Evolutionary conservation across 1,140 invertebrate species (phyloP).

Genomic region (Anadara kagoshimensis): DNA sequence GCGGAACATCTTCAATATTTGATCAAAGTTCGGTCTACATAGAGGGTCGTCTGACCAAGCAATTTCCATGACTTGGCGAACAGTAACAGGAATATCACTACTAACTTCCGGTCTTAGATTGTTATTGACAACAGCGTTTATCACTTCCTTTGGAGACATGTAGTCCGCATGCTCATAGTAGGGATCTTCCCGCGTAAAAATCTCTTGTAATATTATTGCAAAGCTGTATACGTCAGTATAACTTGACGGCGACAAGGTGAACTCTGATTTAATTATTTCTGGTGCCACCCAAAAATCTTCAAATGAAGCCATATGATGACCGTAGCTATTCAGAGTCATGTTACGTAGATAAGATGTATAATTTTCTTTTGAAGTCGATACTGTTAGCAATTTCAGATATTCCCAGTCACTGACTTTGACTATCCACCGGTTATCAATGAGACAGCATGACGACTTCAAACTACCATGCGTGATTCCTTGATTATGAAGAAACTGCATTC

Average conservation of each 20-base stretch:
- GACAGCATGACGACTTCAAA: constrained; percentile 54
- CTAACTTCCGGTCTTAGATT: constrained; percentile 49
- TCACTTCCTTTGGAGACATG: constrained; percentile 42
- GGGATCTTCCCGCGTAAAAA: constrained; percentile 60
- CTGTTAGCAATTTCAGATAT: constrained; percentile 33
- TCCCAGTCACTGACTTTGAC: constrained; percentile 67
- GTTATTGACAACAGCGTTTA: constrained; percentile 44
- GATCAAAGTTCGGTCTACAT: constrained; percentile 51
- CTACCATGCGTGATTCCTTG: constrained; percentile 59
- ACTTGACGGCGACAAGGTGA: constrained; percentile 36
- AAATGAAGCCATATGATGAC: constrained; percentile 12
- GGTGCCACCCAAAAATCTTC: constrained; percentile 59
- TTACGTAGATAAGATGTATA: constrained; percentile 3
- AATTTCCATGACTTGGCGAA: constrained; percentile 59
- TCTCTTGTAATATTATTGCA: constrained; percentile 59
- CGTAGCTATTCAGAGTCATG: constrained; percentile 13
- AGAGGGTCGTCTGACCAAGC: constrained; percentile 52
- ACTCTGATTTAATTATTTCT: constrained; percentile 52
- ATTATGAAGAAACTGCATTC: constrained; percentile 61
- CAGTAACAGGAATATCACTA: constrained; percentile 44
- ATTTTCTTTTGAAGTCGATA: constrained; percentile 13
- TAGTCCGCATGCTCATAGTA: constrained; percentile 50
- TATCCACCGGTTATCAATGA: constrained; percentile 64
- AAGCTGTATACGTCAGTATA: constrained; percentile 58
- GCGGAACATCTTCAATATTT: constrained; percentile 49